These are phyloP conservation scores for Colletes latitarsis DNA, from an alignment of 1,140 invertebrate species.

Conservation along the genomic window DNA sequence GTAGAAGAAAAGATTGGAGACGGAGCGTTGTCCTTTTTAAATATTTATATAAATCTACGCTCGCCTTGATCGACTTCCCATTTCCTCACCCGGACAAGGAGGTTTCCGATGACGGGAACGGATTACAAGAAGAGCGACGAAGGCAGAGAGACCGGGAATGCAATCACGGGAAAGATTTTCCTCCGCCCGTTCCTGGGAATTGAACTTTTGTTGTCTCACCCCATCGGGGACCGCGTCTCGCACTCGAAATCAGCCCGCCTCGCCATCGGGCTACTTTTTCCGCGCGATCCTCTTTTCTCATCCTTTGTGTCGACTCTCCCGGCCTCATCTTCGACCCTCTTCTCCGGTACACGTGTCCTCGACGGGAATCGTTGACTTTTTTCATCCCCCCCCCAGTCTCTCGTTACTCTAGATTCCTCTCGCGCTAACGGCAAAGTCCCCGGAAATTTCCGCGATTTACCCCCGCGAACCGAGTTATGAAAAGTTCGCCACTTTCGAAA, in stretches of 20 bases:
- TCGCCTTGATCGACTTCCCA: constrained; percentile 7
- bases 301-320: constrained; percentile 43
- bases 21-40: background rate
- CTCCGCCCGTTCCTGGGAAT: constrained; percentile 72
- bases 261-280: constrained; percentile 28
- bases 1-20: background rate
- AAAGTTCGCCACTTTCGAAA: background rate
- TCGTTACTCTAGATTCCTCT: background rate
- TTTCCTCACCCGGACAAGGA: background rate
- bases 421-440: background rate
- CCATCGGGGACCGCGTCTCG: constrained; percentile 49
- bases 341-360: background rate
- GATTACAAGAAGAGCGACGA: constrained; percentile 17
- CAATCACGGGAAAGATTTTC: constrained; percentile 74
- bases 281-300: background rate
- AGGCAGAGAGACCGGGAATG: constrained; percentile 56
- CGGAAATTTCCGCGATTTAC: background rate
- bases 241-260: background rate
- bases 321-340: constrained; percentile 28
- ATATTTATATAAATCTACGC: constrained; percentile 37
- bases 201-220: constrained; percentile 74
- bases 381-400: too few relatives aligned
- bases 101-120: constrained; percentile 10
- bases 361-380: constrained; percentile 1
- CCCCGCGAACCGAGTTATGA: background rate